Conservation (phyloP, 2,113 vertebrate species). For the Ammospiza caudacuta region DNA sequence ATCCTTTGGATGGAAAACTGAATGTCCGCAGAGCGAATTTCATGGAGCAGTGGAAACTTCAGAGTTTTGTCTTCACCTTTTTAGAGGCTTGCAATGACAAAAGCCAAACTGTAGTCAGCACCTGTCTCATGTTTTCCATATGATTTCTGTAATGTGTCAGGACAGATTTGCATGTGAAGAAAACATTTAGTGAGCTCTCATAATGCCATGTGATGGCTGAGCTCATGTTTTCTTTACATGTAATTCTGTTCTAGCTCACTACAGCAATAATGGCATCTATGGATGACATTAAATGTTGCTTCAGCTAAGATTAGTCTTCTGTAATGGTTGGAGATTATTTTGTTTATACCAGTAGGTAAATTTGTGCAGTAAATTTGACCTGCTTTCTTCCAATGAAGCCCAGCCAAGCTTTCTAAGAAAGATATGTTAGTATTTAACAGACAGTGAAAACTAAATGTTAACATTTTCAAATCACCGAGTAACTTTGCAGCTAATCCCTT, state of each 20-base stretch:
- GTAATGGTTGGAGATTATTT: slow-evolving; percentile 60
- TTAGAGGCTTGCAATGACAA: background rate
- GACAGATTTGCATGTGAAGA: slow-evolving; percentile 33
- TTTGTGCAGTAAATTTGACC: slow-evolving; percentile 41
- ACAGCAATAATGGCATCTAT: slow-evolving; percentile 10
- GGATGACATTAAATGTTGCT: background rate
- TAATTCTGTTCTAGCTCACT: slow-evolving; percentile 19
- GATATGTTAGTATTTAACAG: slow-evolving; percentile 41
- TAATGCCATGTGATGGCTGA: background rate
- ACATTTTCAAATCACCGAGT: slow-evolving; percentile 26
- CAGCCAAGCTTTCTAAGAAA: slow-evolving; percentile 50
- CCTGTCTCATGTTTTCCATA: slow-evolving; percentile 26
- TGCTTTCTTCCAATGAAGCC: slow-evolving; percentile 53
- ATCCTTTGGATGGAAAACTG: background rate
- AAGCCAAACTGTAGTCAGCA: background rate
- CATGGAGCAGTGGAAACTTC: background rate
- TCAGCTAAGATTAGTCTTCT: slow-evolving; percentile 52
- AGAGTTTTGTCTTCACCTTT: background rate
- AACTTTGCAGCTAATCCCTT: background rate
- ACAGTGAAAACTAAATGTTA: slow-evolving; percentile 13
- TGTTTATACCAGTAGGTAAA: slow-evolving; percentile 33
- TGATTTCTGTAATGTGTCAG: slow-evolving; percentile 30
- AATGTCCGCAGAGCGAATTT: background rate
- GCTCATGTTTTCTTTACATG: background rate
- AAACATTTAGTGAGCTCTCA: background rate